Conservation (phyloP, 2,113 vertebrate genomes). For the Hippocampus abdominalis region DNA sequence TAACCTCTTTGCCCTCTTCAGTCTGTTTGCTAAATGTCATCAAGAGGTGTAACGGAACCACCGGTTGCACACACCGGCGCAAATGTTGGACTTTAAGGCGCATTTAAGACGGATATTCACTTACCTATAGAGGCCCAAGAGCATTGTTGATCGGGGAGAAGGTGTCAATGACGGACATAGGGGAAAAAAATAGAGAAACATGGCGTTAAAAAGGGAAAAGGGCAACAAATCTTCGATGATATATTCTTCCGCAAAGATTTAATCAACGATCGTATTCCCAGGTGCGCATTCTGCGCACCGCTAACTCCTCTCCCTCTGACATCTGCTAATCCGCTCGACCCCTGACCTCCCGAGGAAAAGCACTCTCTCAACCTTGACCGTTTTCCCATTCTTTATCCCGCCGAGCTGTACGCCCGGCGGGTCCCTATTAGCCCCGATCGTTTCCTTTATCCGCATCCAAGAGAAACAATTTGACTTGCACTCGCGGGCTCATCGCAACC, state of each 20-base stretch:
- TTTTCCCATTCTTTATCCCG: constrained; percentile 51
- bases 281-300: constrained; percentile 22
- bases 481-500: constrained; percentile 50
- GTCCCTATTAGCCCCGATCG: constrained; percentile 63
- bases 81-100: background rate
- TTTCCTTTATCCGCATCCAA: constrained; percentile 58
- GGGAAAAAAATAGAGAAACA: constrained; percentile 14
- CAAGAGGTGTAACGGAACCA: background rate
- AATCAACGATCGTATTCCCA: background rate
- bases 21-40: constrained; percentile 15
- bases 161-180: constrained; percentile 24
- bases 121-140: constrained; percentile 50
- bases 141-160: background rate
- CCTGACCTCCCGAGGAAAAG: constrained; percentile 71
- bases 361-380: constrained; percentile 70
- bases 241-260: background rate
- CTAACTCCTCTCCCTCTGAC: constrained; percentile 59
- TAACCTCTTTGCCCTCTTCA: constrained; percentile 23
- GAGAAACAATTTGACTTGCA: constrained; percentile 69
- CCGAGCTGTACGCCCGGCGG: constrained; percentile 39
- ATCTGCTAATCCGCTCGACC: constrained; percentile 77
- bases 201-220: constrained; percentile 25
- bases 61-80: background rate
- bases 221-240: constrained; percentile 11
- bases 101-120: constrained; percentile 15